Percentiles rank a stretch among this genome's conserved stretches.
These are phyloP conservation scores for Matsumurasca onukii DNA, from an alignment of 1,140 invertebrate genomes.

Conservation along the genomic window DNA sequence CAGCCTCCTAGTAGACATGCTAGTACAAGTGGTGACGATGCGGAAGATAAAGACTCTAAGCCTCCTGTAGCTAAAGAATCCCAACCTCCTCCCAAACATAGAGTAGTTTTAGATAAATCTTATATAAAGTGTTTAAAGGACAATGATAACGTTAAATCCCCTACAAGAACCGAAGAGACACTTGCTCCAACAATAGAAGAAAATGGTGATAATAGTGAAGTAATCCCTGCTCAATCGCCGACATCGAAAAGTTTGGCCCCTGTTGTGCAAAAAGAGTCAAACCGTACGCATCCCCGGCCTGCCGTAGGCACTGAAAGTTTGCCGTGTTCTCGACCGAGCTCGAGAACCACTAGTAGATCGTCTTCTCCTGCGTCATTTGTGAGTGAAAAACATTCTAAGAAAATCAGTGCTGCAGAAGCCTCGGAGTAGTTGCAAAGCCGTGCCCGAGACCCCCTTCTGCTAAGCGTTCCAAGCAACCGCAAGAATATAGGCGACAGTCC, in stretches of 20 bases:
- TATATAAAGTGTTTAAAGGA: constrained; percentile 15
- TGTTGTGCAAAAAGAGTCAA: constrained; percentile 16
- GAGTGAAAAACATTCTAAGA: constrained; percentile 28
- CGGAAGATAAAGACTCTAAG: constrained; percentile 16
- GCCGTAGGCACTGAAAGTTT: constrained; percentile 37
- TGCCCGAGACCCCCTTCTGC: constrained; percentile 40
- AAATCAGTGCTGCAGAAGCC: constrained; percentile 44
- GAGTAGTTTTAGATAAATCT: constrained; percentile 24
- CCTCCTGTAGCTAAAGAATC: background rate
- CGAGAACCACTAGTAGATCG: constrained; percentile 37
- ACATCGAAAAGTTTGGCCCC: constrained; percentile 7
- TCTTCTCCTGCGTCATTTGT: constrained; percentile 39
- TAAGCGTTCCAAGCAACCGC: constrained; percentile 33
- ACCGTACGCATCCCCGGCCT: constrained; percentile 6
- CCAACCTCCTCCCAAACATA: constrained; percentile 14
- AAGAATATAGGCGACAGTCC: constrained; percentile 41
- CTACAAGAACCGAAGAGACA: background rate
- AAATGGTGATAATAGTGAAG: background rate
- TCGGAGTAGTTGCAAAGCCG: constrained; percentile 44
- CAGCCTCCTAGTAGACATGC: constrained; percentile 22
- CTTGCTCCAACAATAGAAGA: constrained; percentile 1
- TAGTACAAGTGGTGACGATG: constrained; percentile 17
- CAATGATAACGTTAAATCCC: background rate
- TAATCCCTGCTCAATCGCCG: constrained; percentile 7
- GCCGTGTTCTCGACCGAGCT: constrained; percentile 38